Base-by-base conservation (phyloP, 2,113 vertebrate species). In the Himantopus leucocephalus region DNA sequence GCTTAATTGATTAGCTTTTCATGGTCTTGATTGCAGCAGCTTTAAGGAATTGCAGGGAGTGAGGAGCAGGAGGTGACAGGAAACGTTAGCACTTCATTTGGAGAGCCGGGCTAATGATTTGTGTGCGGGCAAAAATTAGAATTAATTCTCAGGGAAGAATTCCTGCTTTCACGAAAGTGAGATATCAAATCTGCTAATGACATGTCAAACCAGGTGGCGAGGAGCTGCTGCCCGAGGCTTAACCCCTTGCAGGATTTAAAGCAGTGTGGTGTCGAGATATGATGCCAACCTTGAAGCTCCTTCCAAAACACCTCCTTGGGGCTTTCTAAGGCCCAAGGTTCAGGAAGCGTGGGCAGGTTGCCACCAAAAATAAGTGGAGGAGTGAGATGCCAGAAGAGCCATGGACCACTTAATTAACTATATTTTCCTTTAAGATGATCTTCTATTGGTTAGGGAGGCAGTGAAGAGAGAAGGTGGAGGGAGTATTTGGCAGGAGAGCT, bases 1-100 rank as follows among this genome's bases (percentile, higher is more conserved):
- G 66, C 89, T 94, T 98, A 97, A 98, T 96, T 98, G 97, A 97
- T 97, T 95, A 96, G 96, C 94, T 97, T 97, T 96, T 97, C 95
- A 96, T 97, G 97, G 94, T 77, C 63, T 96, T 98, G 97, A 97
- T 98, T 97, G 98, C 94, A 9, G 90, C 94, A 84, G 88, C 92
- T 94, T 92, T 14, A 92, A 95, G 96, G 92, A 88, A 88, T 84
- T 27, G 87, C 84, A 62, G 95, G 96, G 90, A 88, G 86, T 19
- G 75, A 95, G 93, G 95, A 96, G 94, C 95, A 82, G 26, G 59
- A 97, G 97, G 98, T 98, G 97, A 98, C 95, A 93, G 97, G 95
- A 97, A 87, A 93, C n/a, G 39, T 98, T 98, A 97, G 94, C 93
- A 94, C 97, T 98, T 94, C 74, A 62, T 98, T 97, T 96, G 91